Percentiles rank a stretch among this genome's conserved stretches.
These are phyloP conservation scores for Piprites chloris DNA, from an alignment of 2,113 vertebrate species.

Conservation along the genomic window DNA sequence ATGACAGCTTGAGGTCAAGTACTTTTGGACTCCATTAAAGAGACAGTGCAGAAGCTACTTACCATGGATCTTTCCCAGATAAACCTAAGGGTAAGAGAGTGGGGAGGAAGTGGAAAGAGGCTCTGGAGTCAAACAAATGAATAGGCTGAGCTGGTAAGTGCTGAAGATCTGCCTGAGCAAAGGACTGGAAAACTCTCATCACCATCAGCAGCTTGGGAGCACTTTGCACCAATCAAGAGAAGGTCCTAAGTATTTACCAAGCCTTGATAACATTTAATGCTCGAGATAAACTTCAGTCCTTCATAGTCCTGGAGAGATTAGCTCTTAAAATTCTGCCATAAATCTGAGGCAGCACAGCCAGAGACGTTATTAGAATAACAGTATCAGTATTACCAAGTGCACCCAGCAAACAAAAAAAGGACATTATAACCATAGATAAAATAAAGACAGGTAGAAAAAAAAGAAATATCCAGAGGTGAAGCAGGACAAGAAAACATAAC, in stretches of 20 bases:
- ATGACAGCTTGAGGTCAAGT: neutral
- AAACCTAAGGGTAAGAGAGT: neutral
- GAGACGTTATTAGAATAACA: neutral
- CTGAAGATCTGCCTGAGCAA: neutral
- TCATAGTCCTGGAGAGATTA: constrained; percentile 21
- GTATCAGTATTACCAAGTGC: neutral
- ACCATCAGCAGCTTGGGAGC: neutral
- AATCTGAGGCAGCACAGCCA: constrained; percentile 17
- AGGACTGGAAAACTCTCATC: neutral
- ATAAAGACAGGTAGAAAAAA: constrained; percentile 41
- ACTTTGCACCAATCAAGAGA: constrained; percentile 6
- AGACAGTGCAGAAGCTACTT: constrained; percentile 24
- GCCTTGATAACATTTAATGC: constrained; percentile 1
- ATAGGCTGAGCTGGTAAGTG: neutral
- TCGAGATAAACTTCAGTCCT: constrained; percentile 35
- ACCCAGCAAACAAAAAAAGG: constrained; percentile 56
- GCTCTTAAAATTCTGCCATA: constrained; percentile 44
- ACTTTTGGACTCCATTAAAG: neutral
- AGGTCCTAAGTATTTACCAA: constrained; percentile 2
- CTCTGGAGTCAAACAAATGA: neutral
- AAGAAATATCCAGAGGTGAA: constrained; percentile 37
- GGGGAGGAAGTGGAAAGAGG: neutral
- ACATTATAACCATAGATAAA: constrained; percentile 38
- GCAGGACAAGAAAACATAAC: constrained; percentile 33
- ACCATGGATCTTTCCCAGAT: neutral